Base-by-base conservation (phyloP, 2,113 vertebrate species). In the Axis porcinus region DNA sequence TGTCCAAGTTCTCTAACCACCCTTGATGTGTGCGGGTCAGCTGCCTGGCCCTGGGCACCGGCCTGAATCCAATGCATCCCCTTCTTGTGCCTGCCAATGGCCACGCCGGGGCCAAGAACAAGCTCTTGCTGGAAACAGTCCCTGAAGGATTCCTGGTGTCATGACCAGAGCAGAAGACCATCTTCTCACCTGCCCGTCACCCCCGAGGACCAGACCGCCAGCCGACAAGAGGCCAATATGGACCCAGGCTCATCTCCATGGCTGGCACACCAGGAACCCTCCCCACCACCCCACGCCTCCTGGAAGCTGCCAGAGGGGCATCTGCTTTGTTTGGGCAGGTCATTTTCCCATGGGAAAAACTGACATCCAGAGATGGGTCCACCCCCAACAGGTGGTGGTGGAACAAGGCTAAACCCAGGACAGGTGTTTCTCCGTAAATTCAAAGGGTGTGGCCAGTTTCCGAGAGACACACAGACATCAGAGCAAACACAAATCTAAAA, bases 21-120 rank as follows among this genome's bases (percentile, higher is more conserved):
- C 5, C 30, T 1, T 6, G 8, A 25, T 1, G 1, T 3, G 0
- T 2, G 25, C 1, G 1, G 45, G 30, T 33, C 40, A 16, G 43
- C 60, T 3, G 0, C 6, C 30, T 21, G 14, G 30, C 11, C 3
- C 30, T 30, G 30, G 27, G n/a, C 11, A 15, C 36, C 0, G 2
- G 14, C 76, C 28, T 16, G 33, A 85, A 60, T 50, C 78, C 50
- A 33, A 16, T 1, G 0, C 6, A 1, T 3, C 55, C 19, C 40
- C 47, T 14, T 19, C 45, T 4, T 4, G 6, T 7, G 14, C 36
- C 54, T 60, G 55, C 54, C 10, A 27, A 25, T 13, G 2, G 14
- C 86, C 36, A 30, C 15, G 0, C 6, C 0, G 8, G 70, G 19
- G 13, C 36, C 4, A 6, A 87, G 85, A 84, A 47, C 4, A 5